Percentiles rank a stretch among this genome's conserved stretches.
These are phyloP conservation scores for Phragmatobia fuliginosa DNA, from an alignment of 2,888 invertebrate genomes.

Conservation along the genomic window DNA sequence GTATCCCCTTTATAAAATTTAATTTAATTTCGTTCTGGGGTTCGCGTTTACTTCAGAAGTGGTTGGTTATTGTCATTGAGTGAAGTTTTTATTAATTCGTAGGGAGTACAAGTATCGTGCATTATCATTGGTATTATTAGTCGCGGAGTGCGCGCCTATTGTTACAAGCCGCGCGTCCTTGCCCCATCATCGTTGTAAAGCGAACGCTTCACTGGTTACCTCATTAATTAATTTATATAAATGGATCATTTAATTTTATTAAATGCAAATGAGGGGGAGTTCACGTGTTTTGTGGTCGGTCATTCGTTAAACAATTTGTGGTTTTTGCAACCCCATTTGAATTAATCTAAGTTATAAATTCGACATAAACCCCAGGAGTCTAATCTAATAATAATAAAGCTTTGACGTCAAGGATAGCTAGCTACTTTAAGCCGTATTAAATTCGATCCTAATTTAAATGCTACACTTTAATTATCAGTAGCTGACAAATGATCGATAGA, in stretches of 20 bases:
- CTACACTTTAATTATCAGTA: slow-evolving; percentile 79
- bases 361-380: slow-evolving; percentile 22
- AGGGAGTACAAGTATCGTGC: slow-evolving; percentile 76
- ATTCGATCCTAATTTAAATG: slow-evolving; percentile 69
- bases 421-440: slow-evolving; percentile 56
- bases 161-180: slow-evolving; percentile 49
- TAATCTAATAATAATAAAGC: slow-evolving; percentile 26
- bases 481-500: slow-evolving; percentile 82
- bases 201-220: slow-evolving; percentile 81
- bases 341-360: slow-evolving; percentile 34
- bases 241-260: slow-evolving; percentile 87
- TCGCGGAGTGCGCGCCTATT: slow-evolving; percentile 62
- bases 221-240: slow-evolving; percentile 86
- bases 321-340: slow-evolving; percentile 44
- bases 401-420: slow-evolving; percentile 41
- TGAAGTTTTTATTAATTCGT: slow-evolving; percentile 84
- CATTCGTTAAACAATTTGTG: slow-evolving; percentile 64
- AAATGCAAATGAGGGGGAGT: slow-evolving; percentile 85
- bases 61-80: slow-evolving; percentile 80
- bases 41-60: slow-evolving; percentile 81
- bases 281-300: slow-evolving; percentile 65
- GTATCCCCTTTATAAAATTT: slow-evolving; percentile 67
- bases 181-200: slow-evolving; percentile 62
- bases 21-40: slow-evolving; percentile 76
- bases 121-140: slow-evolving; percentile 79